Percentiles rank a stretch among this genome's conserved stretches.
Evolutionary conservation across 2,888 invertebrate genomes (phyloP).

Genomic region (Sicus ferrugineus): DNA sequence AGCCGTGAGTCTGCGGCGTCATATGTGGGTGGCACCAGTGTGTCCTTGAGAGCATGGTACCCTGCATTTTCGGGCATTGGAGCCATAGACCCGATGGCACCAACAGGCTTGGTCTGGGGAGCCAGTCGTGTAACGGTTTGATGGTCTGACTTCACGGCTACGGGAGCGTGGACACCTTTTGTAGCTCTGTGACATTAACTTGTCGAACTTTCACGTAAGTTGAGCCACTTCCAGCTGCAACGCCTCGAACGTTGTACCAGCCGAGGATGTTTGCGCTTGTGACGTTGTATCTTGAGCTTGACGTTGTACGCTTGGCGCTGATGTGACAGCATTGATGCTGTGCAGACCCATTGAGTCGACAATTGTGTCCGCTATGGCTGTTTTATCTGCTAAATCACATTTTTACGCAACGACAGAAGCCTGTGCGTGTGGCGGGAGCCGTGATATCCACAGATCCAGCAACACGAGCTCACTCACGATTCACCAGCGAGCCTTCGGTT

Average conservation of each 20-base stretch:
- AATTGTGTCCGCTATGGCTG: neutral
- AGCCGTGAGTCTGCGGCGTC: neutral
- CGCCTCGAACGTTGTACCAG: too few relatives aligned
- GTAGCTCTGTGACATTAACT: too few relatives aligned
- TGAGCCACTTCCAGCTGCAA: too few relatives aligned
- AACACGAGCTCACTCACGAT: neutral
- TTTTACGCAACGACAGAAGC: neutral
- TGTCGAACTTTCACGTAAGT: too few relatives aligned
- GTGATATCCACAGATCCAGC: neutral
- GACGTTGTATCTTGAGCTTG: too few relatives aligned
- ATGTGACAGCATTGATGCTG: too few relatives aligned
- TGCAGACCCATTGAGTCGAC: constrained; percentile 1
- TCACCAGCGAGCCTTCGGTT: neutral
- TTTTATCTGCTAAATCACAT: neutral
- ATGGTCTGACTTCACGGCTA: too few relatives aligned
- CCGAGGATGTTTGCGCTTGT: too few relatives aligned
- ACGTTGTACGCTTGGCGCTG: too few relatives aligned
- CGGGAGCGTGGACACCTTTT: too few relatives aligned
- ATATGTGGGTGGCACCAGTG: neutral
- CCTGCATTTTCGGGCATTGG: neutral
- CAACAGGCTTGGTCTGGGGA: neutral
- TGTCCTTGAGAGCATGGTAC: neutral
- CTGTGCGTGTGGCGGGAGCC: neutral
- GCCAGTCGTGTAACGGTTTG: too few relatives aligned
- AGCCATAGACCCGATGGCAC: neutral